A percentile compares a stretch with the other conserved stretches of the same genome.
Conservation (phyloP, 1,140 invertebrate genomes). For the Tetramorium parvispinum region DNA sequence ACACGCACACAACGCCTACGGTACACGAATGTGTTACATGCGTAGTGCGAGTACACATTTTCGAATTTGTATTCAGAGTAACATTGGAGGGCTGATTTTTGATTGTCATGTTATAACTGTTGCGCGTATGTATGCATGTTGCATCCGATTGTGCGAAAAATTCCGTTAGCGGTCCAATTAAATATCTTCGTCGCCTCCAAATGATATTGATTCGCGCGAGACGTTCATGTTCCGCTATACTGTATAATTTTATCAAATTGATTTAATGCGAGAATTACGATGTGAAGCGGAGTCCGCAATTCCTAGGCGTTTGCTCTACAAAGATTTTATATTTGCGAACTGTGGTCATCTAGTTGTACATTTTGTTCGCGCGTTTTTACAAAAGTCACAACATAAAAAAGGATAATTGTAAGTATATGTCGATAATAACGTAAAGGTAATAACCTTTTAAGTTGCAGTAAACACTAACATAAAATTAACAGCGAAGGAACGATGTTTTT, state of each 20-base stretch:
- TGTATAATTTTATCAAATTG: constrained; percentile 66
- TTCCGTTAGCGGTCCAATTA: background rate
- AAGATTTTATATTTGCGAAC: background rate
- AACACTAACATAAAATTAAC: constrained; percentile 40
- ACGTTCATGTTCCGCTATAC: background rate
- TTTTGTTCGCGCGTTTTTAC: background rate
- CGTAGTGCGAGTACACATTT: constrained; percentile 77
- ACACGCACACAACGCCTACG: constrained; percentile 33
- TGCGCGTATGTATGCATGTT: constrained; percentile 18
- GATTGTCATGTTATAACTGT: constrained; percentile 67
- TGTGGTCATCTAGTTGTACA: background rate
- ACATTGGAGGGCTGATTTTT: constrained; percentile 80
- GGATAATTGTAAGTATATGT: constrained; percentile 13
- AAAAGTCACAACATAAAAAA: background rate
- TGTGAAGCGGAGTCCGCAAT: constrained; percentile 20
- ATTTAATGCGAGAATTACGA: constrained; percentile 45
- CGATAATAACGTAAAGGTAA: background rate
- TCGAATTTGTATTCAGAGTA: constrained; percentile 71
- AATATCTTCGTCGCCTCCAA: background rate
- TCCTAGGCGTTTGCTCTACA: constrained; percentile 6
- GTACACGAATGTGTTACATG: constrained; percentile 49
- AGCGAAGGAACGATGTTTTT: constrained; percentile 3
- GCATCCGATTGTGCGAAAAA: background rate
- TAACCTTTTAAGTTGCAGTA: constrained; percentile 22
- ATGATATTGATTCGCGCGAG: background rate